Percentiles rank a stretch among this genome's conserved stretches.
These are phyloP conservation scores for Chelonoidis abingdonii DNA, from an alignment of 2,113 vertebrate species.

Conservation along the genomic window DNA sequence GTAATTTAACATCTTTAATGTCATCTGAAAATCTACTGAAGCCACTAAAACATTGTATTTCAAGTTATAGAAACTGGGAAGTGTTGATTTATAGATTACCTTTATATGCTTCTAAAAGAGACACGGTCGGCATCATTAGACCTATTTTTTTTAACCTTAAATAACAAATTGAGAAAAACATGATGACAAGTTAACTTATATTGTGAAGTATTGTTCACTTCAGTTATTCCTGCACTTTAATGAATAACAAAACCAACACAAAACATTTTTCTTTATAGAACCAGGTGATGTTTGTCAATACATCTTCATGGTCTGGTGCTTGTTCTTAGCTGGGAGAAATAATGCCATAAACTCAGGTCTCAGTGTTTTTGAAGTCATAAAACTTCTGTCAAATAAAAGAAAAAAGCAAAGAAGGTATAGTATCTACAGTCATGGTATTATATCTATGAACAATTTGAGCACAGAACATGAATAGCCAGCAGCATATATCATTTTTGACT, in stretches of 20 bases:
- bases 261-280: neutral
- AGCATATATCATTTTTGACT: slow-evolving; percentile 55
- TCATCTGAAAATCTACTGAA: neutral
- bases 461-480: slow-evolving; percentile 33
- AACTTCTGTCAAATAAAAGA: slow-evolving; percentile 58
- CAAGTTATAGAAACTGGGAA: slow-evolving; percentile 4
- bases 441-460: slow-evolving; percentile 26
- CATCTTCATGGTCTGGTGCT: slow-evolving; percentile 61
- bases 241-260: neutral
- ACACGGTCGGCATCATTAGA: neutral
- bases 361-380: slow-evolving; percentile 42
- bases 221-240: neutral
- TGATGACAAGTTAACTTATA: neutral
- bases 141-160: neutral
- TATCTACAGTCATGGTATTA: slow-evolving; percentile 19
- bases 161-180: neutral
- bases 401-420: slow-evolving; percentile 38
- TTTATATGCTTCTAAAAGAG: neutral
- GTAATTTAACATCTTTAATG: neutral
- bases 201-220: slow-evolving; percentile 3
- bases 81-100: neutral
- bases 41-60: neutral
- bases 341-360: slow-evolving; percentile 33
- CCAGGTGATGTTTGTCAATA: slow-evolving; percentile 50
- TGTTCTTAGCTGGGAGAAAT: slow-evolving; percentile 42